phyloP scores from a whole-genome alignment of 2,797 vertebrate species.

The Psittacula echo region DNA sequence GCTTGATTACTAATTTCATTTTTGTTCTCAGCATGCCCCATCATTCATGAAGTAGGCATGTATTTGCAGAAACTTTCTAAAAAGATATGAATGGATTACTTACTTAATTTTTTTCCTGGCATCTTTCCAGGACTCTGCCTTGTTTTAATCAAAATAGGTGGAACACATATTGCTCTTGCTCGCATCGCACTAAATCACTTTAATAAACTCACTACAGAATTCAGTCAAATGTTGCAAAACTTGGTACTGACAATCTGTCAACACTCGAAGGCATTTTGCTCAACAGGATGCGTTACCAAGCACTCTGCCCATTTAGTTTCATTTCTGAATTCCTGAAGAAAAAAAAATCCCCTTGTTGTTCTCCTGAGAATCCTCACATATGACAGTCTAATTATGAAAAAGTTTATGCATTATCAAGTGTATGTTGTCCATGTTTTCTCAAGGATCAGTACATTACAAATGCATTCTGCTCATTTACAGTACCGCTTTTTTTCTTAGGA shows the following conservation, averaged over 20 bases:
- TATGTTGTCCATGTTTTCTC: not conserved
- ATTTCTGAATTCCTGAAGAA: slow-evolving; percentile 1
- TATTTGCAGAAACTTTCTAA: slow-evolving; percentile 7
- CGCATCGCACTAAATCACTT: slow-evolving; percentile 29
- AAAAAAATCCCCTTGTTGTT: not conserved
- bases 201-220: slow-evolving; percentile 60
- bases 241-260: slow-evolving; percentile 61
- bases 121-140: slow-evolving; percentile 28
- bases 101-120: not conserved
- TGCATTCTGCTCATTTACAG: slow-evolving; percentile 7
- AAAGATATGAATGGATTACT: slow-evolving; percentile 43
- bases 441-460: slow-evolving; percentile 31
- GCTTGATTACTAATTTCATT: slow-evolving; percentile 38
- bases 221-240: slow-evolving; percentile 60
- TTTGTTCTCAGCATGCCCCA: slow-evolving; percentile 39
- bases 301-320: slow-evolving; percentile 29
- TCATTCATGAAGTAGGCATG: slow-evolving; percentile 26
- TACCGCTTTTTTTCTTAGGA: not conserved
- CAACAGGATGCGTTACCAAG: slow-evolving; percentile 15
- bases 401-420: not conserved
- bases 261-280: slow-evolving; percentile 42
- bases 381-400: slow-evolving; percentile 1
- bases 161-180: slow-evolving; percentile 41
- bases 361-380: slow-evolving; percentile 40
- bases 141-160: slow-evolving; percentile 61